Evolutionary conservation across 2,888 invertebrate genomes (phyloP).

Genomic region (Xestia sexstrigata): DNA sequence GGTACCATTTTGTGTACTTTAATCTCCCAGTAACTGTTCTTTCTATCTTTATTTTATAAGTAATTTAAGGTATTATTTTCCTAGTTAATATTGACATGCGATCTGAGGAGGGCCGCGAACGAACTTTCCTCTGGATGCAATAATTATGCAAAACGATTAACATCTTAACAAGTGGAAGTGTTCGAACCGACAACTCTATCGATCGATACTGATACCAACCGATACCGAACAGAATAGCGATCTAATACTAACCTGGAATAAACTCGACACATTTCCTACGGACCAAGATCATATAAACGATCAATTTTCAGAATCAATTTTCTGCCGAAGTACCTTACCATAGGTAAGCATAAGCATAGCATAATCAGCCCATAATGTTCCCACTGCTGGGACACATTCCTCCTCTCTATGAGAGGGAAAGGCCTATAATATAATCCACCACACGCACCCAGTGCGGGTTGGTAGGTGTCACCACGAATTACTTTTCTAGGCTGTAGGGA

Average conservation of each 20-base stretch:
- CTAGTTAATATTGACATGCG: constrained; percentile 64
- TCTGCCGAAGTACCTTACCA: not conserved
- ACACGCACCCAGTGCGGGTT: too few relatives aligned
- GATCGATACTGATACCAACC: constrained; percentile 72
- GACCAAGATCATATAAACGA: not conserved
- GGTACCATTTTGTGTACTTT: too few relatives aligned
- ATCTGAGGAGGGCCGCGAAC: constrained; percentile 57
- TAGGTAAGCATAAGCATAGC: not conserved
- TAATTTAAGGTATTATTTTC: constrained; percentile 2
- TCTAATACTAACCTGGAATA: constrained; percentile 58
- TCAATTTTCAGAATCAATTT: too few relatives aligned
- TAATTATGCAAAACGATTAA: constrained; percentile 88
- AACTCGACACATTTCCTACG: constrained; percentile 3
- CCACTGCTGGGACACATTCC: too few relatives aligned
- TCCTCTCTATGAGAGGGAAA: too few relatives aligned
- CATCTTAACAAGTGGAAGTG: constrained; percentile 82
- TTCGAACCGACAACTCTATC: constrained; percentile 69
- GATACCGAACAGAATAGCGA: constrained; percentile 69
- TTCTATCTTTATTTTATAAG: too few relatives aligned
- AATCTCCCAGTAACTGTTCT: too few relatives aligned
- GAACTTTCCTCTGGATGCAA: constrained; percentile 75
- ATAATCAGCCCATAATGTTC: too few relatives aligned
- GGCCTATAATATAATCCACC: too few relatives aligned
- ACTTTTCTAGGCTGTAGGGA: not conserved
- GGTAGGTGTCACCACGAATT: not conserved